A percentile compares a stretch with the other conserved stretches of the same genome.
Evolutionary conservation across 2,113 vertebrate species (phyloP).

Genomic region (Protobothrops flavoviridis): DNA sequence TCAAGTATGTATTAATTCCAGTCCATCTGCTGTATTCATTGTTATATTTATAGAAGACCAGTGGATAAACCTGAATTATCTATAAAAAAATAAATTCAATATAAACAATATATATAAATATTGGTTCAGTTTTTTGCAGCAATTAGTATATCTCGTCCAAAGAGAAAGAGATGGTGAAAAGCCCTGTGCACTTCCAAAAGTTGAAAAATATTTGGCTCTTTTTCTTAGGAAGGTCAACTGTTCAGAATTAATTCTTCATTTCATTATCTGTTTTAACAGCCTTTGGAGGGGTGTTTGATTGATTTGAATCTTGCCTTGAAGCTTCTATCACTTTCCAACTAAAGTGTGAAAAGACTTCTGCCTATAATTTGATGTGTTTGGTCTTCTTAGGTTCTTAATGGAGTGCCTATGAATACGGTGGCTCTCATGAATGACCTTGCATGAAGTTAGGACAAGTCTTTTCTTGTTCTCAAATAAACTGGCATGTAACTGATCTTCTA

Average conservation of each 20-base stretch:
- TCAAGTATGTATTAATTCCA: background rate
- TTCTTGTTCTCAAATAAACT: slow-evolving; percentile 48
- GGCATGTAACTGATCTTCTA: slow-evolving; percentile 47
- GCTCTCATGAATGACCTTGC: slow-evolving; percentile 39
- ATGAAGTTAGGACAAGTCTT: slow-evolving; percentile 43
- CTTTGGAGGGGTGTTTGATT: background rate
- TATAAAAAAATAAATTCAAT: background rate
- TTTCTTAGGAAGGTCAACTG: background rate
- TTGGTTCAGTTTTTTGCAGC: background rate
- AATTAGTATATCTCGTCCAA: background rate
- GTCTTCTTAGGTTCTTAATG: slow-evolving; percentile 43
- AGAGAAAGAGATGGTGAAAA: background rate
- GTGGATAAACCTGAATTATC: background rate
- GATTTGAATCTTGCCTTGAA: background rate
- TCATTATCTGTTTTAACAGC: background rate
- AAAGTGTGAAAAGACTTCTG: background rate
- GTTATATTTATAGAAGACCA: background rate
- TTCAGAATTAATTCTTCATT: background rate
- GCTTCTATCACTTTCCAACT: background rate
- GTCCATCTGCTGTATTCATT: background rate
- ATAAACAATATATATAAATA: background rate
- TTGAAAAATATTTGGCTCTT: background rate
- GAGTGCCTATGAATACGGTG: background rate
- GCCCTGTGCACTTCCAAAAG: background rate
- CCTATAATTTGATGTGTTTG: background rate